These are phyloP conservation scores for Ophioninae sp. DNA, from an alignment of 2,888 invertebrate species.

Conservation along the genomic window DNA sequence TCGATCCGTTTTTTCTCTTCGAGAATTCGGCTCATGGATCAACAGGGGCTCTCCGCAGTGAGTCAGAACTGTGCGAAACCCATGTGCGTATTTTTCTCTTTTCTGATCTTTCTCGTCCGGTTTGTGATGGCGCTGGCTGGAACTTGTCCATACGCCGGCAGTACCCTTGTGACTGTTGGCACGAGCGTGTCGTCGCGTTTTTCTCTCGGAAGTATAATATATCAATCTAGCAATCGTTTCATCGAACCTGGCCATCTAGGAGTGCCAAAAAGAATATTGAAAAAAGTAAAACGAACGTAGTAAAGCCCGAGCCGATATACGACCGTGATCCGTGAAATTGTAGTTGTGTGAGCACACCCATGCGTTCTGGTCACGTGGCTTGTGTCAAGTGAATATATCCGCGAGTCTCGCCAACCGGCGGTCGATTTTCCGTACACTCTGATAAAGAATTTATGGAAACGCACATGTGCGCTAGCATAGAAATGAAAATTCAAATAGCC, in stretches of 20 bases:
- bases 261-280: not conserved
- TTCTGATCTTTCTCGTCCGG: conserved; percentile 10
- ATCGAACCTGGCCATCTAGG: not conserved
- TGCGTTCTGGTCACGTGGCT: not conserved
- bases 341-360: not conserved
- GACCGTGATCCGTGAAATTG: not conserved
- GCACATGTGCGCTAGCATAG: not conserved
- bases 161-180: conserved; percentile 53
- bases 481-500: not conserved
- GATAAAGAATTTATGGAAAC: not conserved
- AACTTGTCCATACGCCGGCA: conserved; percentile 52
- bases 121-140: conserved; percentile 31
- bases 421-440: not conserved
- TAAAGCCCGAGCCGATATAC: not conserved
- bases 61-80: conserved; percentile 27
- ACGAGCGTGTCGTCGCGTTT: conserved; percentile 50
- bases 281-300: not conserved
- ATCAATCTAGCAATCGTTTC: not conserved
- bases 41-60: not conserved
- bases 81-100: not conserved
- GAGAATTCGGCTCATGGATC: conserved; percentile 12
- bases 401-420: not conserved
- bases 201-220: not conserved
- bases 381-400: not conserved
- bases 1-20: not conserved